Percentiles rank a stretch among this genome's conserved stretches.
Evolutionary conservation across 2,113 vertebrate species (phyloP).

Genomic region (Pitta sordida): DNA sequence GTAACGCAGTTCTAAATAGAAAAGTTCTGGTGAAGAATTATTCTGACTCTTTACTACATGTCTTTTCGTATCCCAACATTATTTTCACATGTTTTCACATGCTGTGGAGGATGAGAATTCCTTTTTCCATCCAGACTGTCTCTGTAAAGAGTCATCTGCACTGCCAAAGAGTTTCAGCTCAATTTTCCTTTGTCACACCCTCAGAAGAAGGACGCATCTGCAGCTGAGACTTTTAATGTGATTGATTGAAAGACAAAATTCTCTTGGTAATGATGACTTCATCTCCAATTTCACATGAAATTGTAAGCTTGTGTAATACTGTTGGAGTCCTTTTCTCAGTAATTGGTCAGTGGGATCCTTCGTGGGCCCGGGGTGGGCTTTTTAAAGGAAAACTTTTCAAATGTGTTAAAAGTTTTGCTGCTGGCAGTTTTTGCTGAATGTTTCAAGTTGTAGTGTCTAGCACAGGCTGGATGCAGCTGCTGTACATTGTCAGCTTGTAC

Average conservation of each 20-base stretch:
- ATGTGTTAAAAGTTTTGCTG: background rate
- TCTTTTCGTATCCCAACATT: background rate
- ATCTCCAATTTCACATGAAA: background rate
- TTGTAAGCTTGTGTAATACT: background rate
- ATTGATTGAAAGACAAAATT: background rate
- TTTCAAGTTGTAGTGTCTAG: background rate
- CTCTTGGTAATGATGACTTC: background rate
- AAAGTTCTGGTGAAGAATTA: background rate
- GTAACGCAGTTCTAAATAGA: background rate
- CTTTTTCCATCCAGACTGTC: background rate
- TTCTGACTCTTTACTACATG: background rate
- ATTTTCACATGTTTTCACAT: background rate
- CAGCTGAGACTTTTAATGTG: background rate
- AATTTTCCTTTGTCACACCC: background rate
- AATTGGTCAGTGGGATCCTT: background rate
- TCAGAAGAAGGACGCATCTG: background rate
- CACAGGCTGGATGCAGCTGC: conserved; percentile 18
- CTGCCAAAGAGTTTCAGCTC: background rate
- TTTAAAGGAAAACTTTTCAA: background rate
- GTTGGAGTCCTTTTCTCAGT: background rate
- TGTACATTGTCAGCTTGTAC: background rate
- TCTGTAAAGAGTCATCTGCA: background rate
- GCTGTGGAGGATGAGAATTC: background rate
- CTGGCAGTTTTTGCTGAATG: background rate
- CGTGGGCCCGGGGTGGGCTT: background rate